phyloP scores from a whole-genome alignment of 2,113 vertebrate species.

The Vicugna pacos region DNA sequence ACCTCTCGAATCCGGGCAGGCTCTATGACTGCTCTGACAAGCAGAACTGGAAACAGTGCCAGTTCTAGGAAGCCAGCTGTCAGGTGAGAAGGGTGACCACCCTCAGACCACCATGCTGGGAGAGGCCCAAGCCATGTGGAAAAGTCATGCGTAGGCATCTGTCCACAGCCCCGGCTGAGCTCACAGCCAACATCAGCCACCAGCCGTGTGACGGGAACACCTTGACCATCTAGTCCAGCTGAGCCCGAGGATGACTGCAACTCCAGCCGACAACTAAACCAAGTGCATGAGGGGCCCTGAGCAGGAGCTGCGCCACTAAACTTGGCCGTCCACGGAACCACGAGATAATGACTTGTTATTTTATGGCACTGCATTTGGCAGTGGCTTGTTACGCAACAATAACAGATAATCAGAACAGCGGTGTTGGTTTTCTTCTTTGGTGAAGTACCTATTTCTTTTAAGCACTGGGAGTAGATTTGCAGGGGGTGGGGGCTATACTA shows the following conservation, averaged over 20 bases:
- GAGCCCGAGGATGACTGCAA: background rate
- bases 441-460: conserved; percentile 19
- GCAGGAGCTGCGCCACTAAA: background rate
- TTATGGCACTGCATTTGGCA: background rate
- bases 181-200: background rate
- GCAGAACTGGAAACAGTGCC: background rate
- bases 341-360: background rate
- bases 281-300: background rate
- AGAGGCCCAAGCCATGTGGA: background rate
- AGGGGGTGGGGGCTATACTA: background rate
- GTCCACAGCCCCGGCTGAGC: background rate
- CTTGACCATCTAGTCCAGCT: background rate
- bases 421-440: background rate
- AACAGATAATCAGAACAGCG: background rate
- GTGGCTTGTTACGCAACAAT: background rate
- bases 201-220: background rate
- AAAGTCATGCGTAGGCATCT: background rate
- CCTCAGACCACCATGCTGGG: background rate
- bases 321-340: background rate
- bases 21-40: background rate
- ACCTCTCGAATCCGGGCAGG: background rate
- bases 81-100: background rate
- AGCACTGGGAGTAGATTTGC: background rate
- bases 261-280: background rate
- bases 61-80: background rate